A percentile compares a stretch with the other conserved stretches of the same genome.
phyloP scores from a whole-genome alignment of 2,113 vertebrate species.

The Mungos mungo region DNA sequence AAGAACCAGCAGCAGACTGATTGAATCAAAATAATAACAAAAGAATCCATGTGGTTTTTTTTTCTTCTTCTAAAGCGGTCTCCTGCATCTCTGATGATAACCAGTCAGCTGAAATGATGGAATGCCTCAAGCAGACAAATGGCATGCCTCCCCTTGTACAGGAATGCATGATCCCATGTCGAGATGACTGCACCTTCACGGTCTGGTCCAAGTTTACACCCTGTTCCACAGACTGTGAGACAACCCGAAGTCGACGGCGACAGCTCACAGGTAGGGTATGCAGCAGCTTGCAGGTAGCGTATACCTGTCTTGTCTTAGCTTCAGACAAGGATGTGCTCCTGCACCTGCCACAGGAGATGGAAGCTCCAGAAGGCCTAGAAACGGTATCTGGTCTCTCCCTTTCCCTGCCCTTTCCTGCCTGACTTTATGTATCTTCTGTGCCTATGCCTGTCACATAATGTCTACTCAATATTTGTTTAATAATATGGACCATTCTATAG shows the following conservation, averaged over 20 bases:
- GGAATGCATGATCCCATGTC: slow-evolving; percentile 90
- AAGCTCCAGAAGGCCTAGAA: not conserved
- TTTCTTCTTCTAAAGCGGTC: slow-evolving; percentile 84
- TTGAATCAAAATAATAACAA: slow-evolving; percentile 39
- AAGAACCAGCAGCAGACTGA: slow-evolving; percentile 4
- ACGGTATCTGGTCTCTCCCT: not conserved
- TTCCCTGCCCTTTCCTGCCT: rapidly evolving
- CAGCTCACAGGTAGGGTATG: slow-evolving; percentile 89
- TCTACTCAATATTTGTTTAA: not conserved
- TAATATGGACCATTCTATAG: not conserved
- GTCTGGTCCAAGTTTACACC: slow-evolving; percentile 94
- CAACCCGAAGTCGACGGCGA: slow-evolving; percentile 86
- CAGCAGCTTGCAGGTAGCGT: slow-evolving; percentile 84
- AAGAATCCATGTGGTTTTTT: not conserved
- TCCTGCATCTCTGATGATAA: slow-evolving; percentile 87
- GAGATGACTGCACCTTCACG: slow-evolving; percentile 94
- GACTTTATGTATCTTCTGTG: not conserved
- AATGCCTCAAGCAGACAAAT: slow-evolving; percentile 90
- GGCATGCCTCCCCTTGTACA: slow-evolving; percentile 88
- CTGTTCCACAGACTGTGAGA: slow-evolving; percentile 88
- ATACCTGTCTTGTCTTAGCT: not conserved
- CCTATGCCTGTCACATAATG: not conserved
- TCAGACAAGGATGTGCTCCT: not conserved
- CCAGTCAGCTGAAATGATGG: slow-evolving; percentile 82
- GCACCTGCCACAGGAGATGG: not conserved